Base-by-base conservation (phyloP, 1,140 invertebrate species). In the Drosophila ironensis region DNA sequence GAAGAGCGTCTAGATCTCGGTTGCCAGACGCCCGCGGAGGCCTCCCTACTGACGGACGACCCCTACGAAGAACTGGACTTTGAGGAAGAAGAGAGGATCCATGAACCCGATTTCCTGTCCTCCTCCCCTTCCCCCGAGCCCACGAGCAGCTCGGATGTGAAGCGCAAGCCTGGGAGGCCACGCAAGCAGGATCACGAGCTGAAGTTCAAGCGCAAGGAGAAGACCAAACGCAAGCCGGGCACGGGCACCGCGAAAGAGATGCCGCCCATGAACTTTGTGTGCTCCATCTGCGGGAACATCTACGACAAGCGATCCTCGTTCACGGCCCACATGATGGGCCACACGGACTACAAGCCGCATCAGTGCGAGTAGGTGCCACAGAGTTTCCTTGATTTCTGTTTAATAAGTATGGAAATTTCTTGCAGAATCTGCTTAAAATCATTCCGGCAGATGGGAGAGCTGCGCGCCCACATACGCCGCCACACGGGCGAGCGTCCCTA, bases 401-500 rank as follows among this genome's bases (percentile, higher is more conserved):
- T 27, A 11, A 2, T 12, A 12, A 33, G n/a, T n/a, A n/a, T n/a
- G n/a, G n/a, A 33, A 8, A 2, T 12, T 1, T 4, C 11, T 14
- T 53, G 8, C 11, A 89, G 88, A 72, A 66, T 89, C 16, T 89
- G 88, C 19, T 24, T 20, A 6, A 89, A 89, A 37, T 52, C 71
- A 0, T 89, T 89, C 40, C 80, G 88, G 0, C 84, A 89, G 60
- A 72, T 80, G 52, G 78, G 80, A 4, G 88, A 89, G 27, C 37
- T 89, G 6, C 78, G 80, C 1, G 68, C 82, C 9, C 88, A 89
- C 27, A 89, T 89, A 16, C 71, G 86, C 5, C 73, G 88, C 0
- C 88, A 89, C 22, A 89, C 88, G 0, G 88, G 88, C 0, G 88
- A 82, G 45, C 72, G 81, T 4, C 88, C 88, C 0, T 89, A 82